Conservation (phyloP, 2,888 invertebrate species). For the Archaeoteleia sp. region DNA sequence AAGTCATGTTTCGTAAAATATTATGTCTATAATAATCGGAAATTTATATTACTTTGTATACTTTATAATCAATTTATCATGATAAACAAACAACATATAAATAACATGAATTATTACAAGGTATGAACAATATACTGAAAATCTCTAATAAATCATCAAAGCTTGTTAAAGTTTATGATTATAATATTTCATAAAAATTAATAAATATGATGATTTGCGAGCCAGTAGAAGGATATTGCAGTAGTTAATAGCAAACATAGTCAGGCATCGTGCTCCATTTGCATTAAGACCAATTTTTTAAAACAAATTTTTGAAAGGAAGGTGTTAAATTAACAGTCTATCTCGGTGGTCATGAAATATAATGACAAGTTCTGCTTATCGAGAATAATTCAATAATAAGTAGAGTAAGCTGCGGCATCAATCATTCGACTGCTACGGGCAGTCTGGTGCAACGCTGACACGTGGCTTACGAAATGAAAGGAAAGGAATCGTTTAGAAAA, state of each 20-base stretch:
- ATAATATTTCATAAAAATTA: slow-evolving; percentile 22
- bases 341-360: slow-evolving; percentile 7
- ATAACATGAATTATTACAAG: no score
- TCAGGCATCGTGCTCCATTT: slow-evolving; percentile 22
- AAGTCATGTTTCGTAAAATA: no score
- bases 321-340: not conserved
- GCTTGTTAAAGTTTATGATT: slow-evolving; percentile 18
- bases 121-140: no score
- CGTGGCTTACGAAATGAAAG: slow-evolving; percentile 54
- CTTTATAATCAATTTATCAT: no score
- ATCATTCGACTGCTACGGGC: slow-evolving; percentile 36
- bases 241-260: slow-evolving; percentile 40
- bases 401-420: slow-evolving; percentile 18
- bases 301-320: slow-evolving; percentile 5
- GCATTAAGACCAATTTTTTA: not conserved
- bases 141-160: slow-evolving; percentile 10
- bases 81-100: no score
- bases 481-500: no score
- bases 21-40: no score
- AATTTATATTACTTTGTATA: no score
- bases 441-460: slow-evolving; percentile 35
- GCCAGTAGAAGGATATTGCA: slow-evolving; percentile 15
- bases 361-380: slow-evolving; percentile 8
- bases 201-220: slow-evolving; percentile 8
- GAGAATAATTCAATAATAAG: slow-evolving; percentile 33